A percentile compares a stretch with the other conserved stretches of the same genome.
These are phyloP conservation scores for Pasiphila rectangulata DNA, from an alignment of 2,888 invertebrate species.

Conservation along the genomic window DNA sequence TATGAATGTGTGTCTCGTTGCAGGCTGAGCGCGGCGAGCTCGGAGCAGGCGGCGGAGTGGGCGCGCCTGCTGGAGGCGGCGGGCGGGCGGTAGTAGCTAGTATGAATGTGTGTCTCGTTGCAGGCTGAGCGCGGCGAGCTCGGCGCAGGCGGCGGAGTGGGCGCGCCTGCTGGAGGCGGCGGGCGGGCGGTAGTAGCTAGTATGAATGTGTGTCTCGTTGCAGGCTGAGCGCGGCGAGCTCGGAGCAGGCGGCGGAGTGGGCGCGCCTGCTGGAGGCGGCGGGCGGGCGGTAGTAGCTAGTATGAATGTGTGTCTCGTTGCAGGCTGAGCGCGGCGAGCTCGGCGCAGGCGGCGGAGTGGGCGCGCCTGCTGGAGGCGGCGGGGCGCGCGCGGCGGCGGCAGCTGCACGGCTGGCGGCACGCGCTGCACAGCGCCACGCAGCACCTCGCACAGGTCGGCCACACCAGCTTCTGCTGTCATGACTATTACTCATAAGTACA, in stretches of 20 bases:
- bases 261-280: conserved; percentile 45
- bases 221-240: conserved; percentile 68
- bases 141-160: conserved; percentile 87
- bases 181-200: conserved; percentile 84
- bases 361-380: conserved; percentile 88
- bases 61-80: conserved; percentile 45
- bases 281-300: conserved; percentile 84
- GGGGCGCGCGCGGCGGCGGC: conserved; percentile 86
- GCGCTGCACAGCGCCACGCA: conserved; percentile 86
- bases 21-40: conserved; percentile 68
- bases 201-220: not conserved
- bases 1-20: not conserved
- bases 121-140: conserved; percentile 68
- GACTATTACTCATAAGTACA: too few relatives aligned
- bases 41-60: conserved; percentile 87
- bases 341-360: conserved; percentile 91
- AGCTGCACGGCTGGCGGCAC: conserved; percentile 91
- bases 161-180: conserved; percentile 45
- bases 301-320: not conserved
- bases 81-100: conserved; percentile 84
- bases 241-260: conserved; percentile 87
- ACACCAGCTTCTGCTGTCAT: too few relatives aligned
- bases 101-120: not conserved
- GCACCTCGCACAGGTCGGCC: conserved; percentile 89
- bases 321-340: conserved; percentile 68